These are phyloP conservation scores for Adoxophyes honmai DNA, from an alignment of 1,140 invertebrate species.

Conservation along the genomic window DNA sequence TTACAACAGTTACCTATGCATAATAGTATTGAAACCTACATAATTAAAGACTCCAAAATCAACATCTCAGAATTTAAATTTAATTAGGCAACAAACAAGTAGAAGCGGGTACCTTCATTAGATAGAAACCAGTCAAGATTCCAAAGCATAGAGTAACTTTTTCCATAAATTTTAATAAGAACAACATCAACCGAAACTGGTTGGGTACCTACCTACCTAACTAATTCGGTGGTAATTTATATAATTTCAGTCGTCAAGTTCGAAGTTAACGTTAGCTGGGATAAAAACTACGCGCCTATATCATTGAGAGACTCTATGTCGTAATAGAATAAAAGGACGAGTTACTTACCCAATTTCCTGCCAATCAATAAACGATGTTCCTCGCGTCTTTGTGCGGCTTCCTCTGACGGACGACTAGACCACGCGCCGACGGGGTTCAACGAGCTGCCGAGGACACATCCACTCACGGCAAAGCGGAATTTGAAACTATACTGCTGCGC, in stretches of 20 bases:
- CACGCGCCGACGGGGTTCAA: background rate
- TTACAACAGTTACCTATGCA: too few relatives aligned
- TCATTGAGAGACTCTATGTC: background rate
- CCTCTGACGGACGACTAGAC: background rate
- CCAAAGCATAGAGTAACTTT: background rate
- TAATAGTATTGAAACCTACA: too few relatives aligned
- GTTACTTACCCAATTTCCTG: conserved; percentile 15
- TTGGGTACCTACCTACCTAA: background rate
- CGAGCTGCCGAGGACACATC: background rate
- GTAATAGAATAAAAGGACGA: conserved; percentile 10
- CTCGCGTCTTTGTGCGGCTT: background rate
- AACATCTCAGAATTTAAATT: too few relatives aligned
- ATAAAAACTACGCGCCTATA: too few relatives aligned
- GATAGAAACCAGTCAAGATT: conserved; percentile 2
- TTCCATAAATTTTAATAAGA: background rate
- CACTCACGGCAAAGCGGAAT: background rate
- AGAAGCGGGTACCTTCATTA: too few relatives aligned
- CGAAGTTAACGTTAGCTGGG: too few relatives aligned
- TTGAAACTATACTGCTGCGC: background rate
- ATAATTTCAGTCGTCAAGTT: background rate
- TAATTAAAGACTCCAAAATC: too few relatives aligned
- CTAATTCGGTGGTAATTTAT: background rate
- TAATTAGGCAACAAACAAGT: too few relatives aligned
- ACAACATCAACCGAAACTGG: conserved; percentile 2
- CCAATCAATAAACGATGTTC: conserved; percentile 3